Percentiles rank a stretch among this genome's conserved stretches.
Conservation (phyloP, 2,797 vertebrate genomes). For the Naso thynnoides region DNA sequence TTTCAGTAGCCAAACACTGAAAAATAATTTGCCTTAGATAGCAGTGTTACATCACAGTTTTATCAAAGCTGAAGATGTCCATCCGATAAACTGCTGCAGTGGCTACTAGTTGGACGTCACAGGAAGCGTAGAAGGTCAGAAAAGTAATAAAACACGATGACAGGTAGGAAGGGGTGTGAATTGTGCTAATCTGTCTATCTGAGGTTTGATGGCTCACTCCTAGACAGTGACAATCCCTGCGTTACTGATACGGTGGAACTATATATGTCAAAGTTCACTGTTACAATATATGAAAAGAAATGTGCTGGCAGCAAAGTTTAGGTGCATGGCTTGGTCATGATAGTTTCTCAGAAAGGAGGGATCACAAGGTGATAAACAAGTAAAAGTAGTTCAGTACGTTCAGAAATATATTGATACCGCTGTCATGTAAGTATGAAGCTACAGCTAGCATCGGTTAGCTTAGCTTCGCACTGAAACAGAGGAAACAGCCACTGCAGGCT, state of each 20-base stretch:
- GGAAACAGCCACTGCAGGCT: too few relatives aligned
- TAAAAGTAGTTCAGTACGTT: too few relatives aligned
- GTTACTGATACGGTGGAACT: conserved; percentile 22
- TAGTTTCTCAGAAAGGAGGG: neutral
- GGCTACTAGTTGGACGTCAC: neutral
- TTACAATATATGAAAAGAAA: neutral
- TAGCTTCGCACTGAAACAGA: too few relatives aligned
- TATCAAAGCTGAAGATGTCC: conserved; percentile 6
- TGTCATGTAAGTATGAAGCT: too few relatives aligned
- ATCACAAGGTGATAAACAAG: too few relatives aligned
- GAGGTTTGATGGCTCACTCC: conserved; percentile 1
- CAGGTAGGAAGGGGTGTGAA: neutral
- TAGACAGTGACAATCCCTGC: neutral
- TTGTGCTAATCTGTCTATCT: neutral
- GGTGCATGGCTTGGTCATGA: neutral
- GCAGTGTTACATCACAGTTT: neutral
- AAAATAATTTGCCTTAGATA: neutral
- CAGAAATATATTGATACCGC: too few relatives aligned
- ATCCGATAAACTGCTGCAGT: conserved; percentile 16
- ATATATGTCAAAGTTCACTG: conserved; percentile 16
- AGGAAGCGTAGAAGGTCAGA: conserved; percentile 11
- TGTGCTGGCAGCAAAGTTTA: neutral
- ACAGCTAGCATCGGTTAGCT: too few relatives aligned
- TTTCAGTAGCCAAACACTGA: conserved; percentile 26
- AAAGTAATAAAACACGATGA: conserved; percentile 8